phyloP scores from a whole-genome alignment of 2,888 invertebrate genomes.

The Entomobrya proxima region DNA sequence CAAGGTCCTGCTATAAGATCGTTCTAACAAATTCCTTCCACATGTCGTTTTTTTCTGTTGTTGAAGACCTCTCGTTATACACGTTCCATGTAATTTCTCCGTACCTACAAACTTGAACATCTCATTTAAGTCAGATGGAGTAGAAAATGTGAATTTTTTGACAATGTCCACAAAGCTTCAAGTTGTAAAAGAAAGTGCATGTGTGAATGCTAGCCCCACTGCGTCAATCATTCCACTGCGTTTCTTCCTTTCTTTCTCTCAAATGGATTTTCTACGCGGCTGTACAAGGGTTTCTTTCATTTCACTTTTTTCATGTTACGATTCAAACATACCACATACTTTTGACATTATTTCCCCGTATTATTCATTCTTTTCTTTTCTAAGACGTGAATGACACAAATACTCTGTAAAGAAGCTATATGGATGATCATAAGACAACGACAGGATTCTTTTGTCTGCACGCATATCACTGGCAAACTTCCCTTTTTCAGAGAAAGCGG shows the following conservation, averaged over 20 bases:
- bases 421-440: background rate
- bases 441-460: background rate
- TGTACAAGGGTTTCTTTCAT: background rate
- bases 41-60: background rate
- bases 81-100: too few species aligned
- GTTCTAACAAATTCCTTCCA: background rate
- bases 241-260: background rate
- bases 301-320: background rate
- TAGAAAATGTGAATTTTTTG: conserved; percentile 14
- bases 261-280: background rate
- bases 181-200: background rate
- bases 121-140: background rate
- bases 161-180: conserved; percentile 19
- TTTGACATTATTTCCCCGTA: background rate
- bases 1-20: background rate
- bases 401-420: background rate
- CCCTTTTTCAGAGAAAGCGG: background rate
- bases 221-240: conserved; percentile 12
- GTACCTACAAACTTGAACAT: too few species aligned
- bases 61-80: too few species aligned
- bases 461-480: background rate
- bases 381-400: background rate
- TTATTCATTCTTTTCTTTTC: background rate
- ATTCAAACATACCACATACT: background rate
- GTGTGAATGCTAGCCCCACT: background rate